Percentiles rank a stretch among this genome's conserved stretches.
These are phyloP conservation scores for Galeopsomyia nigrocyanea DNA, from an alignment of 2,888 invertebrate genomes.

Conservation along the genomic window DNA sequence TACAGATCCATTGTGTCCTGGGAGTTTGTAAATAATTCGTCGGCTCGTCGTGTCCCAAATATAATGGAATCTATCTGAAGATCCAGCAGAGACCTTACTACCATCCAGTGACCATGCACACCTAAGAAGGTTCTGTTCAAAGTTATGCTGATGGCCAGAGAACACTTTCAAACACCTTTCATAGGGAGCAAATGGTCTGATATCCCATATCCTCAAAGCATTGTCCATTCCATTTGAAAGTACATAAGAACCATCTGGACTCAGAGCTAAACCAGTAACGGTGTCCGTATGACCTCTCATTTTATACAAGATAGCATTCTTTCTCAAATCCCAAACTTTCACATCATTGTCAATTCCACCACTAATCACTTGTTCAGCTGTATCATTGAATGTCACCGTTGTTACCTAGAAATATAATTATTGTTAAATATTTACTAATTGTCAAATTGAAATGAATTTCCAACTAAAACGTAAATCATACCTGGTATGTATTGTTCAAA, in stretches of 20 bases:
- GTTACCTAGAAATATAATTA: conserved; percentile 72
- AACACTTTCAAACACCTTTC: conserved; percentile 95
- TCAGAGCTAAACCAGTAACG: conserved; percentile 89
- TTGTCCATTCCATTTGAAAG: conserved; percentile 98
- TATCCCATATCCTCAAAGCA: conserved; percentile 95
- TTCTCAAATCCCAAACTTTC: conserved; percentile 97
- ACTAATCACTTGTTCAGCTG: conserved; percentile 93
- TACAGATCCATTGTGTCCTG: conserved; percentile 97
- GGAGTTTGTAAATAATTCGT: conserved; percentile 94
- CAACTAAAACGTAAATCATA: conserved; percentile 50
- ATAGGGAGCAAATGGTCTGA: conserved; percentile 92
- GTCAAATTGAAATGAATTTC: not conserved
- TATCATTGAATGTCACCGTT: conserved; percentile 93
- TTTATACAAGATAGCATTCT: conserved; percentile 85
- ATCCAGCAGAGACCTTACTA: conserved; percentile 90
- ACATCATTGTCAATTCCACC: conserved; percentile 98
- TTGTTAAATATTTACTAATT: not conserved
- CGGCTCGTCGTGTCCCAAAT: conserved; percentile 97
- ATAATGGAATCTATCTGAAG: conserved; percentile 95
- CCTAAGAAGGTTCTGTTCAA: conserved; percentile 94
- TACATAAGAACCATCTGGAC: conserved; percentile 89
- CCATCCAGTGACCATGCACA: conserved; percentile 97
- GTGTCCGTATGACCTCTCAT: conserved; percentile 96
- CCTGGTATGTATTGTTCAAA: conserved; percentile 81
- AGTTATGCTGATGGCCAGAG: conserved; percentile 96